Conservation (phyloP, 2,113 vertebrate species). For the Chroicocephalus ridibundus region DNA sequence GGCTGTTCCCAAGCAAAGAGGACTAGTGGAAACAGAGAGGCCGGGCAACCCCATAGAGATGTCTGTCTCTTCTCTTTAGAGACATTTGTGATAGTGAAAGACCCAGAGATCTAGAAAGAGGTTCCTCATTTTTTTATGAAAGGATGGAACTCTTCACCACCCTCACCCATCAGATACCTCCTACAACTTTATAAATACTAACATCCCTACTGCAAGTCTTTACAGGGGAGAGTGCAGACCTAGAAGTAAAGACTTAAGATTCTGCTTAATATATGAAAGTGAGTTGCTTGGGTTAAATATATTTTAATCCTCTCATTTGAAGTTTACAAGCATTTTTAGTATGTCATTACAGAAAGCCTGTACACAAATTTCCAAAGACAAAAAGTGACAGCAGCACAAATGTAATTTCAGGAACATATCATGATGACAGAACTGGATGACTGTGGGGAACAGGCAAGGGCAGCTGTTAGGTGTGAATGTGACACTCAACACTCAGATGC, state of each 20-base stretch:
- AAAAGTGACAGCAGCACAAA: conserved; percentile 18
- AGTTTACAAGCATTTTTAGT: not conserved
- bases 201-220: not conserved
- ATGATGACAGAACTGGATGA: conserved; percentile 27
- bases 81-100: not conserved
- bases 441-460: conserved; percentile 41
- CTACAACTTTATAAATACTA: not conserved
- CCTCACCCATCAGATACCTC: not conserved
- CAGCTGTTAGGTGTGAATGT: conserved; percentile 50
- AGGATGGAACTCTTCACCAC: not conserved
- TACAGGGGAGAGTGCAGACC: not conserved
- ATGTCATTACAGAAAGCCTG: not conserved
- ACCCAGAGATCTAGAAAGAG: not conserved
- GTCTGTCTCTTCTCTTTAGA: not conserved
- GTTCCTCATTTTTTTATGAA: not conserved
- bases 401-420: not conserved
- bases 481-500: conserved; percentile 61
- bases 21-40: not conserved
- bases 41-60: not conserved
- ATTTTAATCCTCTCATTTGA: not conserved
- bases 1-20: not conserved
- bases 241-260: not conserved
- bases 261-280: not conserved
- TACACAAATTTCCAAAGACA: conserved; percentile 12
- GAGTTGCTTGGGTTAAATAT: not conserved